Evolutionary conservation across 2,113 vertebrate genomes (phyloP).

Genomic region (Meles meles): DNA sequence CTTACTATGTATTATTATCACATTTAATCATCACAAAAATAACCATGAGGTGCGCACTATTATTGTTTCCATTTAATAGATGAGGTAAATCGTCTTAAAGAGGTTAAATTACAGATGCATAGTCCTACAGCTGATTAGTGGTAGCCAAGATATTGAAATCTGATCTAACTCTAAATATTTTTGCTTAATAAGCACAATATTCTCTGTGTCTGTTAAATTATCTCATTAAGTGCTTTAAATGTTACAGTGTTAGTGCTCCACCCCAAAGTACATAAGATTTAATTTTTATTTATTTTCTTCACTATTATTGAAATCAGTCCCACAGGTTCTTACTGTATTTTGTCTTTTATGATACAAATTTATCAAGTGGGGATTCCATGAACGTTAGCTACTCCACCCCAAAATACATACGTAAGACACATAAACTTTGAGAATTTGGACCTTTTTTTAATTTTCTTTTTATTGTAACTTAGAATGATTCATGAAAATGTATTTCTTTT

Average conservation of each 20-base stretch:
- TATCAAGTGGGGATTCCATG: neutral
- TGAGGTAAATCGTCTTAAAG: neutral
- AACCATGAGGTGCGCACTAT: neutral
- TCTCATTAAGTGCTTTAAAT: neutral
- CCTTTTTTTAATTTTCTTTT: slow-evolving; percentile 24
- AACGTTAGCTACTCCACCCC: neutral
- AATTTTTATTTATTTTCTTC: neutral
- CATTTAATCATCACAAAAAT: neutral
- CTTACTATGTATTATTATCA: neutral
- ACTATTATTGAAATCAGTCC: neutral
- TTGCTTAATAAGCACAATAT: neutral
- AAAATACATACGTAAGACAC: neutral
- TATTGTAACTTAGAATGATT: neutral
- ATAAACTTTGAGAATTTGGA: neutral
- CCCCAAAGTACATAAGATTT: neutral
- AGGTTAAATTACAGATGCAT: neutral
- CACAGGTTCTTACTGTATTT: neutral
- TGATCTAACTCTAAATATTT: neutral
- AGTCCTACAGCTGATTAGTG: neutral
- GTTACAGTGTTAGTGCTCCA: neutral
- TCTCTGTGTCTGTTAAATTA: neutral
- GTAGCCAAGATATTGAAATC: neutral
- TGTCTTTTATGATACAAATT: neutral
- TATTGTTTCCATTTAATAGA: neutral
- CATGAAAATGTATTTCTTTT: neutral